phyloP scores from a whole-genome alignment of 1,140 invertebrate genomes.

The Sinonovacula constricta region DNA sequence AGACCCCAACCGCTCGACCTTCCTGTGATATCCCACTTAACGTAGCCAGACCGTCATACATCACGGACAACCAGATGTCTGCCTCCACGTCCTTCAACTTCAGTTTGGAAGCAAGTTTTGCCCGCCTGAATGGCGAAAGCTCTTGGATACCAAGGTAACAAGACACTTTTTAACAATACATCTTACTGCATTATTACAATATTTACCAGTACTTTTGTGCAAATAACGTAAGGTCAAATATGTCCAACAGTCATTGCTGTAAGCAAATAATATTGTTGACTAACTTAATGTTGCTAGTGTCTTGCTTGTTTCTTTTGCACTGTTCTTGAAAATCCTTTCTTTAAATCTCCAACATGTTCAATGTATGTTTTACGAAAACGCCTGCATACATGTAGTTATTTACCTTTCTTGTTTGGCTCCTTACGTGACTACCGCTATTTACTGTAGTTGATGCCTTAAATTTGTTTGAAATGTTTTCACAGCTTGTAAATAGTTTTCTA shows the following conservation, averaged over 20 bases:
- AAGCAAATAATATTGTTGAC: too few relatives aligned
- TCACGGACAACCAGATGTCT: constrained; percentile 55
- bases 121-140: constrained; percentile 58
- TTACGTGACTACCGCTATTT: too few relatives aligned
- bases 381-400: too few relatives aligned
- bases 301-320: too few relatives aligned
- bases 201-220: neutral
- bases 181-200: neutral
- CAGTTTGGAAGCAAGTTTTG: constrained; percentile 49
- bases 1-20: constrained; percentile 28
- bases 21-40: constrained; percentile 59
- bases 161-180: neutral
- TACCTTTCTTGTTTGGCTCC: too few relatives aligned
- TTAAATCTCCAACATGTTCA: too few relatives aligned
- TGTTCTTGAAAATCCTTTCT: too few relatives aligned
- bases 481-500: neutral
- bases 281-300: too few relatives aligned
- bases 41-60: constrained; percentile 52
- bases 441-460: too few relatives aligned
- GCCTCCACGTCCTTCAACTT: constrained; percentile 52
- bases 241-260: too few relatives aligned
- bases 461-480: neutral
- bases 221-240: neutral
- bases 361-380: too few relatives aligned
- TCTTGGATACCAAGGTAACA: constrained; percentile 70